Conservation (phyloP, 2,113 vertebrate genomes). For the Callocephalon fimbriatum region DNA sequence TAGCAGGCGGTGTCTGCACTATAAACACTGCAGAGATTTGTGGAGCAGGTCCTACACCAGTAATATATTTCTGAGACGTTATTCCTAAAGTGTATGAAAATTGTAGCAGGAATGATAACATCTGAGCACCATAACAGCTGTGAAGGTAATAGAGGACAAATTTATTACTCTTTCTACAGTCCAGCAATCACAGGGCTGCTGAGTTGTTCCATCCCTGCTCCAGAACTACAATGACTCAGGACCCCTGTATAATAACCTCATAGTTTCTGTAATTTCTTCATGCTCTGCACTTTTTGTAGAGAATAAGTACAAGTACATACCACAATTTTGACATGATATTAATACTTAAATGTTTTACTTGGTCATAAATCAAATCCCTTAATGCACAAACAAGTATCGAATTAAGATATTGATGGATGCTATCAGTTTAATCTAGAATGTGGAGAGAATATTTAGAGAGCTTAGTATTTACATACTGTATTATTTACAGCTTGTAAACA, state of each 20-base stretch:
- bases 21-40: not conserved
- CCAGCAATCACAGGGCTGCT: not conserved
- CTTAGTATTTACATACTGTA: not conserved
- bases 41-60: not conserved
- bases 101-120: not conserved
- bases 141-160: not conserved
- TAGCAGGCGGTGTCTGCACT: no score
- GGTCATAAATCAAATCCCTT: not conserved
- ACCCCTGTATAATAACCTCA: not conserved
- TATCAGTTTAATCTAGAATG: not conserved
- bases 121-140: fast-evolving
- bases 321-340: not conserved
- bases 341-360: not conserved
- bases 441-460: not conserved
- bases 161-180: not conserved
- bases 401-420: not conserved
- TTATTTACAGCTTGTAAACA: not conserved
- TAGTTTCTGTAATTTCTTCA: not conserved
- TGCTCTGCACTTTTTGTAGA: not conserved
- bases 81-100: fast-evolving
- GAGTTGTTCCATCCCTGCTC: not conserved
- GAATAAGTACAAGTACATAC: not conserved
- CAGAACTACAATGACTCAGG: not conserved
- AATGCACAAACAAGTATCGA: not conserved
- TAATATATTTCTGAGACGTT: not conserved